A percentile compares a stretch with the other conserved stretches of the same genome.
Conservation (phyloP, 2,113 vertebrate species). For the Ploceus nigricollis region DNA sequence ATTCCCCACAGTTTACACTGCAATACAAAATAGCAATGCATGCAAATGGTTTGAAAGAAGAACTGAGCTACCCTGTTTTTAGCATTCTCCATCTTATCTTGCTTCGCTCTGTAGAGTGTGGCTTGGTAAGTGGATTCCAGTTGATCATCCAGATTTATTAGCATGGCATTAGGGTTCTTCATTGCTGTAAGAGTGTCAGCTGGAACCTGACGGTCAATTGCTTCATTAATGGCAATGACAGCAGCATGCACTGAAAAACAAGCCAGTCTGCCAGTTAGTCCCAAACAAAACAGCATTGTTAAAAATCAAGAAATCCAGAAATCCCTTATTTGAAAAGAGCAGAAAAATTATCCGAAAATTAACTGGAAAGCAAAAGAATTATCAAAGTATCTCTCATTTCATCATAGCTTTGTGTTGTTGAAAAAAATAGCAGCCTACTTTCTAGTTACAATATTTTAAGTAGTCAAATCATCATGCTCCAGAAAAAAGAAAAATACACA, state of each 20-base stretch:
- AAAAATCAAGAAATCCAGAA: neutral
- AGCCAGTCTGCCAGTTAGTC: neutral
- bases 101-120: conserved; percentile 87
- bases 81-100: conserved; percentile 87
- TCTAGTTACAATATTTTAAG: neutral
- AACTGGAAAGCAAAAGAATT: neutral
- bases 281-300: neutral
- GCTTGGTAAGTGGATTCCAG: conserved; percentile 82
- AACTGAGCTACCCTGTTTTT: conserved; percentile 84
- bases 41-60: neutral
- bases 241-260: conserved; percentile 89
- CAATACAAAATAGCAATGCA: neutral
- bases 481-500: neutral
- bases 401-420: neutral
- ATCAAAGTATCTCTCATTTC: neutral
- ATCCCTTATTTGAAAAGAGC: neutral
- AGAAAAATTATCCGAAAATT: neutral
- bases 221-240: conserved; percentile 97
- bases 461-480: neutral
- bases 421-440: neutral
- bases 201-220: conserved; percentile 85
- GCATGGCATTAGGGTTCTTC: conserved; percentile 95
- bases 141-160: conserved; percentile 81
- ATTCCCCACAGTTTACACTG: neutral
- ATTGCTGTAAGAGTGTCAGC: conserved; percentile 84